phyloP scores from a whole-genome alignment of 2,113 vertebrate genomes.

The Grus americana region DNA sequence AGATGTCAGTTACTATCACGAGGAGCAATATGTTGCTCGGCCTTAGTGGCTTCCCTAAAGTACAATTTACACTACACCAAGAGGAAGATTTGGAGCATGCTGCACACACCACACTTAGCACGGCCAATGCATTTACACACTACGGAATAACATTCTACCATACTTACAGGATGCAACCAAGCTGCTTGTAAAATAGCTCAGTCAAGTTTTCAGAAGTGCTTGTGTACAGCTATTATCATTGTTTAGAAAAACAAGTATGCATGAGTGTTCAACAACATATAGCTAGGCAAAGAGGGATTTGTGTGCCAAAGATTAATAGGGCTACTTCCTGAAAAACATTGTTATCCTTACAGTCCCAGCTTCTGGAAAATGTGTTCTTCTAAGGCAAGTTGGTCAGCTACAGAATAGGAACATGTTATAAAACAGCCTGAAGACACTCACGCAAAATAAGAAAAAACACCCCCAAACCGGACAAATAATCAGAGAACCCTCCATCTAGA shows the following conservation, averaged over 20 bases:
- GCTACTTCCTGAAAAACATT: not conserved
- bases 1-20: rapidly evolving
- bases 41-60: not conserved
- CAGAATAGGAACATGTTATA: not conserved
- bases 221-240: not conserved
- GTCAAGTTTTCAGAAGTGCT: not conserved
- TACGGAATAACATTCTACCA: not conserved
- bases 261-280: not conserved
- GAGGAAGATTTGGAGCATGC: not conserved
- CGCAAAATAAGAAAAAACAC: rapidly evolving
- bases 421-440: not conserved
- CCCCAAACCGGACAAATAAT: not conserved
- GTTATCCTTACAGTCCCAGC: not conserved
- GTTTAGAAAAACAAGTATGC: not conserved
- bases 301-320: not conserved
- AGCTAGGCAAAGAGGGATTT: not conserved
- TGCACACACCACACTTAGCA: not conserved
- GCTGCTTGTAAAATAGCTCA: not conserved
- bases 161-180: not conserved
- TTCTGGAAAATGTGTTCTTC: not conserved
- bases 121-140: not conserved
- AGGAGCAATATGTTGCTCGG: not conserved
- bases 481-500: not conserved
- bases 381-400: not conserved
- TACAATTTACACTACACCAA: not conserved